Conservation (phyloP, 2,888 invertebrate genomes). For the Heterodera filipjevi region DNA sequence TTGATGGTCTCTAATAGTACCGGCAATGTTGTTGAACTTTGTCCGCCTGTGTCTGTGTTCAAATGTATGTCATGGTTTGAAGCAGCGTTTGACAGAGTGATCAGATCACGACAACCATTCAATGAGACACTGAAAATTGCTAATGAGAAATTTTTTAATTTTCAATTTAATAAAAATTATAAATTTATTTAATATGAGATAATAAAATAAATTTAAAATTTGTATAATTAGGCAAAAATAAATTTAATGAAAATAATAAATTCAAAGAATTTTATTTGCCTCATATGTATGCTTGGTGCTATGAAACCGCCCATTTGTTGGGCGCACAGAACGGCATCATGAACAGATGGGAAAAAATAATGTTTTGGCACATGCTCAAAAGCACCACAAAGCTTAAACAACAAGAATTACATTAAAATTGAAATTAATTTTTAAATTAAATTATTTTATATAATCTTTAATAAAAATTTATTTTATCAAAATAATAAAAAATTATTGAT, state of each 20-base stretch:
- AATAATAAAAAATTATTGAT: too few species aligned
- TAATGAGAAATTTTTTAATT: too few species aligned
- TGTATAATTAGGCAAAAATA: too few species aligned
- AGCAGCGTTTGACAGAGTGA: conserved; percentile 48
- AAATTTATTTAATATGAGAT: too few species aligned
- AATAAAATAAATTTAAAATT: too few species aligned
- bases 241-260: too few species aligned
- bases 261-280: conserved; percentile 27
- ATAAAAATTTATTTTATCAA: too few species aligned
- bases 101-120: conserved; percentile 49
- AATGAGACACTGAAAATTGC: conserved; percentile 46
- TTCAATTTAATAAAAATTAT: too few species aligned
- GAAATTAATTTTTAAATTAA: too few species aligned
- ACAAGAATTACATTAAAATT: too few species aligned
- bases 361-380: conserved; percentile 47
- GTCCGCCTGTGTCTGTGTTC: conserved; percentile 21
- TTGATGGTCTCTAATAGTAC: too few species aligned
- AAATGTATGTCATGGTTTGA: conserved; percentile 44
- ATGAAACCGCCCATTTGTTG: conserved; percentile 50
- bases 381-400: conserved; percentile 41
- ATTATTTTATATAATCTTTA: too few species aligned
- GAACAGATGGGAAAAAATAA: conserved; percentile 48
- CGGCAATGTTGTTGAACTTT: not conserved
- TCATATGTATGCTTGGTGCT: conserved; percentile 52
- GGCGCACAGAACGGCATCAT: conserved; percentile 49